Evolutionary conservation across 2,113 vertebrate genomes (phyloP), one percentile per base, ranked within the genome.

Genomic region (Podilymbus podiceps): DNA sequence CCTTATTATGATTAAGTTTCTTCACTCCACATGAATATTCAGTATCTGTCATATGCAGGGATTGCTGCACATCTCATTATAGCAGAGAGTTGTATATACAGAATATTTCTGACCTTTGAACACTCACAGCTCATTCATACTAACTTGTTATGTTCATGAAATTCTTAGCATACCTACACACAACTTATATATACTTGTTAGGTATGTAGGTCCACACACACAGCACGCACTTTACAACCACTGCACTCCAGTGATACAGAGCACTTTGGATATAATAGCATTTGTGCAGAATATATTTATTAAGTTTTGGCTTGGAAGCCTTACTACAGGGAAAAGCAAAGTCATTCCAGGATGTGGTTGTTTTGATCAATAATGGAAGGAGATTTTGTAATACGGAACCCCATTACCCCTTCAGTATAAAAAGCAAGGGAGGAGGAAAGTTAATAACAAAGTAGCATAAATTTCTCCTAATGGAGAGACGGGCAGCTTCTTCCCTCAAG

Each of bases 321-420:
- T 85, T 40, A 53, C 40, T 49, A 53, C 2, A 28, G n/a, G 11
- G 30, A 89, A 93, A 86, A 91, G 88, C 76, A 90, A 84, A 95
- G 86, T 87, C 91, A 90, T 50, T 44, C 71, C 91, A 89, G 87
- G 81, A 93, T 88, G 87, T 31, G 67, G 87, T 30, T 91, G 44
- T 35, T 73, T 76, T 83, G 66, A 89, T 73, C 88, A 93, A 94
- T 94, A 96, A 93, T 79, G 42, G 82, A 89, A 82, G 77, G 49
- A 75, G 77, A 87, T 84, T 80, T 90, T 9, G 2, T 71, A 81
- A 78, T 52, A 72, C 47, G 85, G 80, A 81, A 35, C 15, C 47
- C 40, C 82, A 49, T 82, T 85, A 74, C 85, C 53, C 33, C 24
- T 80, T 88, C 87, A 82, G 35, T 31, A 62, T 15, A 46, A 93